A percentile compares a stretch with the other conserved stretches of the same genome.
Conservation (phyloP, 1,140 invertebrate genomes). For the Dreissena rostriformis region DNA sequence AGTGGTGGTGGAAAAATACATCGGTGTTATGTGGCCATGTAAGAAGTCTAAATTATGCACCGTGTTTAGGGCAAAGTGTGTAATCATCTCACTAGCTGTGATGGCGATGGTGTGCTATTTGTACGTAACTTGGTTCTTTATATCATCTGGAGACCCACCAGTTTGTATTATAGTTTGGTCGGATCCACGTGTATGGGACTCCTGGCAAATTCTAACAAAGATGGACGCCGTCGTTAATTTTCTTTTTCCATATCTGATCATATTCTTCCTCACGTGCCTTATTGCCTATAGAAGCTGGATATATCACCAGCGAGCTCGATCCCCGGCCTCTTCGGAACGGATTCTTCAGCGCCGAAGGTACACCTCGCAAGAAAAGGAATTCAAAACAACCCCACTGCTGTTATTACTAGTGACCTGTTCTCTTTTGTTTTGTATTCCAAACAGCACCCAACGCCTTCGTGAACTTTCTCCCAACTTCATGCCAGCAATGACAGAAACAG, state of each 20-base stretch:
- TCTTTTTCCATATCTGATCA: conserved; percentile 56
- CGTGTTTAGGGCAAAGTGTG: conserved; percentile 65
- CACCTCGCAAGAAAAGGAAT: conserved; percentile 33
- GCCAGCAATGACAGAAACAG: not conserved
- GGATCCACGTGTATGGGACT: conserved; percentile 29
- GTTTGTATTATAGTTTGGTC: not conserved
- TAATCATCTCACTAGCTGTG: conserved; percentile 59
- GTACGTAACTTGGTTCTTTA: conserved; percentile 67
- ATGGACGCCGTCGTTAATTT: conserved; percentile 57
- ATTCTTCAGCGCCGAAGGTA: conserved; percentile 19
- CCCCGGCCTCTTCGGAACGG: conserved; percentile 22
- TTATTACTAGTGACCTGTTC: conserved; percentile 18
- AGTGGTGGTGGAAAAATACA: conserved; percentile 72
- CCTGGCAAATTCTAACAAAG: conserved; percentile 49
- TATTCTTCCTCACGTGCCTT: conserved; percentile 54
- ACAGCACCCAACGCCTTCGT: conserved; percentile 4
- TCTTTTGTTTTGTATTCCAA: conserved; percentile 30
- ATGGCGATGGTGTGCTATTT: conserved; percentile 62
- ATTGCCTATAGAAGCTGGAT: conserved; percentile 41
- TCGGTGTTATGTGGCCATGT: conserved; percentile 68
- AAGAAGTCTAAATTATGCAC: conserved; percentile 68
- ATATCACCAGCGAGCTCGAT: conserved; percentile 5
- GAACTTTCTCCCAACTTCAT: not conserved
- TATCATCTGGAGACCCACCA: conserved; percentile 25
- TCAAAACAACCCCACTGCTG: conserved; percentile 49